Base-by-base conservation (phyloP, 2,888 invertebrate genomes). In the Frankliniella intonsa region DNA sequence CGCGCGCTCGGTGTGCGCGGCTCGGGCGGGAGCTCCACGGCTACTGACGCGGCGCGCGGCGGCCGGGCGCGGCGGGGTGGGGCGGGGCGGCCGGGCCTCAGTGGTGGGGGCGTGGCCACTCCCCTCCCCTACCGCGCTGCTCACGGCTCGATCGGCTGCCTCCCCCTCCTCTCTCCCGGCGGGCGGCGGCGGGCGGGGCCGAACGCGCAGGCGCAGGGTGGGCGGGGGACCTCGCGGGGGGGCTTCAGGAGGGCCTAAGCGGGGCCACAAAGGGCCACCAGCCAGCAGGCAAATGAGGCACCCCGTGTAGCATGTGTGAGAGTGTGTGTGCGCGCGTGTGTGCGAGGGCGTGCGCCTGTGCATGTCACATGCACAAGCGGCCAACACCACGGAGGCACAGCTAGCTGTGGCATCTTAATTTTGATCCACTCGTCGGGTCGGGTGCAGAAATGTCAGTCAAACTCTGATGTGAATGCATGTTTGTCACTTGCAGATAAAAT, bases 11-110 rank as follows among this genome's bases (percentile, higher is more conserved):
- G 10, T 25, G 69, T 25, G 69, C 25, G 8, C 69, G 69, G 22
- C 25, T 22, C 69, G 69, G 22, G 25, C 69, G 22, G 12, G 22
- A 76, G 69, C 69, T 76, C 69, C 22, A 76, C 69, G 69, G 69
- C 69, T 76, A 76, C 69, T 76, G 69, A 22, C 38, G 69, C 69
- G 69, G 38, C 69, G 69, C 25, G 22, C 69, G 25, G 69, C 69
- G 69, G 25, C 62, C 62, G 62, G 62, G 19, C 11, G 19, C 69
- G 25, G 22, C 22, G 11, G 9, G 69, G 69, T n/a, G 69, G n/a
- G 69, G 14, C 7, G 62, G 62, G 62, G 62, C 62, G 19, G 62
- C 62, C 62, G 62, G 62, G 12, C 3, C 14, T 12, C 19, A 22
- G 25, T 11, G 10, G 69, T 25, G n/a, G 69, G 69, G 69, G 69